Evolutionary conservation across 1,140 invertebrate species (phyloP), one percentile per base, ranked within the genome.

Genomic region (Sycophila sp.): DNA sequence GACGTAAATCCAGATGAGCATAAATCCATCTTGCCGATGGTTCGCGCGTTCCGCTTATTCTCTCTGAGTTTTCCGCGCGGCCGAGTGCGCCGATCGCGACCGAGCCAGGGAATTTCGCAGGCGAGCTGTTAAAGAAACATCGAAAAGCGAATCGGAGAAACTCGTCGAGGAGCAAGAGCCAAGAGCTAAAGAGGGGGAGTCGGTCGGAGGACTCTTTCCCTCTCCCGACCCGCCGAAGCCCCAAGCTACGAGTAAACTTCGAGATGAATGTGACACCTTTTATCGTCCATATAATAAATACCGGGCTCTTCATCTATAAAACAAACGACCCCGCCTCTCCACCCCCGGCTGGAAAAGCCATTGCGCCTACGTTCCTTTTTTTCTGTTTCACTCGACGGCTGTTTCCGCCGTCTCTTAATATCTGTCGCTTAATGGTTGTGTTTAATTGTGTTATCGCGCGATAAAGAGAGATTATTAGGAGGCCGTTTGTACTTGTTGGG

Each of bases 201-300:
- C 51, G 30, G 15, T 7, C 17, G 49, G 34, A 65, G 49, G 42
- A 58, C 15, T 42, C 42, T 56, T 42, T 19, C 47, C 40, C 15
- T 47, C 10, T 32, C 28, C 28, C 7, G 42, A 40, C 53, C 51
- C 22, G 15, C 42, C 19, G 45, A 26, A 11, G 55, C 71, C 62
- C 63, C 72, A 73, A 40, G 72, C 73, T 77, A 77, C 78, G 78
- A 73, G 73, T 77, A 81, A 82, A 82, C 80, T 82, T 82, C 72
- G 74, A 79, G 81, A 82, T 81, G 77, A 80, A 82, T 82, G 81
- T 81, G 81, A 82, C 78, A 82, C 78, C 80, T 82, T 82, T 81
- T 81, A 83, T 83, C 78, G 81, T 79, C 76, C 75, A 80, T 77
- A 80, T 80, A 82, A 82, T 82, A 82, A 82, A 82, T 81, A 81